Evolutionary conservation across 2,888 invertebrate species (phyloP), one percentile per base, ranked within the genome.

Genomic region (Erebia epiphron): DNA sequence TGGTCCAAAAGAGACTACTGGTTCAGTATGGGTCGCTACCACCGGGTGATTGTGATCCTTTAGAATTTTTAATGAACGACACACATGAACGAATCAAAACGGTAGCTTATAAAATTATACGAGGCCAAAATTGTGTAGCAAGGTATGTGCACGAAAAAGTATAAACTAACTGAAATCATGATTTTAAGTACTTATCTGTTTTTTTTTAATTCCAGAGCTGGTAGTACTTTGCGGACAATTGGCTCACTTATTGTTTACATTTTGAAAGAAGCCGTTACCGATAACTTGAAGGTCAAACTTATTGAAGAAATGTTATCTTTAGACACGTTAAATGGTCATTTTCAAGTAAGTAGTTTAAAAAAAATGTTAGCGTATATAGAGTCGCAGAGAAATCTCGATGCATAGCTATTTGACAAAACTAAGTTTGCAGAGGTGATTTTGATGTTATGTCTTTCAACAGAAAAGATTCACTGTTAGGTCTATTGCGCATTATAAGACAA

Each of bases 11-110:
- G 82, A 93, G 96, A 74, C 90, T 98, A 52, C 90, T 98, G 73
- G 95, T 96, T 2, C 96, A 96, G 82, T 96, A 96, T 81, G 96
- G 97, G 76, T 97, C 97, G 71, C 95, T 96, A 81, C 97, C 96
- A 67, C 96, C 97, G 0, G 94, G 95, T 1, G 95, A 97, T 57
- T 93, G 98, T 73, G 94, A 95, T 60, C 95, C 96, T 70, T 87
- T 98, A 65, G 96, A 97, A 83, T 95, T 95, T 63, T 88, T 97
- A 8, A 92, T 97, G 80, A 95, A 95, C 72, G 96, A 96, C 73
- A 96, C 97, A 0, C 95, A 96, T 80, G 84, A 93, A 73, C 95
- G 96, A 81, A 89, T 95, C n/a, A 85, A 92, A 54, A 84, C 85
- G 58, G 85, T 89, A 8, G 92, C 94, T 0, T 86, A 94, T 63